Evolutionary conservation across 2,888 invertebrate genomes (phyloP), one percentile per base, ranked within the genome.

Genomic region (Campopleginae sp.): DNA sequence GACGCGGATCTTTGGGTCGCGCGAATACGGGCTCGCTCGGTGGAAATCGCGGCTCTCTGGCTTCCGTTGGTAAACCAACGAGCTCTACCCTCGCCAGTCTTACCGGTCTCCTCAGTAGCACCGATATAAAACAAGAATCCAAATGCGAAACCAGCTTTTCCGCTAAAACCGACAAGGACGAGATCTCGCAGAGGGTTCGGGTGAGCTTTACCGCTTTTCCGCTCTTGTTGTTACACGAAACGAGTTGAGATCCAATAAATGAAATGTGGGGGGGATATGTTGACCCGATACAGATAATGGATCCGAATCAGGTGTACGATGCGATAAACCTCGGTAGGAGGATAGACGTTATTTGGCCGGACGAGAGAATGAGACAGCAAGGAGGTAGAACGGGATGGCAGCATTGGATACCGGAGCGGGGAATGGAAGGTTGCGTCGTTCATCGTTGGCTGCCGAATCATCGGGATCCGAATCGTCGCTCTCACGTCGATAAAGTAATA

Each of bases 331-430:
- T 98, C 88, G 98, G 98, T 10, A 95, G 98, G 85, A 95, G 98
- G 86, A 98, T 98, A 84, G 98, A 98, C 91, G 98, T 99, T n/a
- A 96, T 96, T 88, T 99, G 99, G 99, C 99, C 99, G 0, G 97
- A 97, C 89, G 98, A 98, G 92, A 95, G 96, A 75, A 98, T 98
- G 97, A 94, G 98, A 78, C 96, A 96, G 85, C 95, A 97, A 87
- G 99, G 99, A 0, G 98, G 99, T 0, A 95, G 98, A 87, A 97
- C 97, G 68, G 96, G 96, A 89, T 99, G 99, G 99, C 96, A 96
- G 87, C 96, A 96, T 89, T 99, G 99, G 98, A 95, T 97, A 86
- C 98, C 99, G 0, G 95, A 96, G 88, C 96, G 96, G 17, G 98
- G 98, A 12, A 98, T 98, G 98, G 98, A 98, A 90, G 99, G 99